Conservation (phyloP, 2,888 invertebrate species). For the Galeruca laticollis region DNA sequence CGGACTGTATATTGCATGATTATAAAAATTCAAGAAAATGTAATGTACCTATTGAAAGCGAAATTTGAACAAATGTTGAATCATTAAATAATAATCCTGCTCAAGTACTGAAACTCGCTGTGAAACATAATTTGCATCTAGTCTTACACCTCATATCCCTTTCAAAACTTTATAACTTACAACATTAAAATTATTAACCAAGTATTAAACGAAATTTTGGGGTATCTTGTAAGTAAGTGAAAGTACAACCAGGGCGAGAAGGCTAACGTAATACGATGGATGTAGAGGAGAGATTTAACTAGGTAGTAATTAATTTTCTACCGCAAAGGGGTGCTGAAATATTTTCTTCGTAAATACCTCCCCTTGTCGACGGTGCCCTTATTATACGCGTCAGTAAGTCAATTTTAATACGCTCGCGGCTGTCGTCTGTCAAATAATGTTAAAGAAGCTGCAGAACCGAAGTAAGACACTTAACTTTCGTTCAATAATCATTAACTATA, state of each 20-base stretch:
- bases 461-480: neutral
- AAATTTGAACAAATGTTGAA: neutral
- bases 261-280: neutral
- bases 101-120: neutral
- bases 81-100: neutral
- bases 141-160: neutral
- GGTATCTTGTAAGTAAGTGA: conserved; percentile 12
- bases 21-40: neutral
- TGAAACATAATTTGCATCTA: neutral
- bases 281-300: conserved; percentile 16
- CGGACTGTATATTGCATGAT: neutral
- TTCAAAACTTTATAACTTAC: conserved; percentile 4
- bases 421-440: conserved; percentile 55
- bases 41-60: neutral
- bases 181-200: conserved; percentile 17
- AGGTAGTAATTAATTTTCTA: conserved; percentile 22
- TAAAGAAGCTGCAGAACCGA: conserved; percentile 11
- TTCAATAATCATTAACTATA: neutral
- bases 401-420: conserved; percentile 58
- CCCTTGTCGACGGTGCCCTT: conserved; percentile 21
- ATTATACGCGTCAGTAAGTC: conserved; percentile 61
- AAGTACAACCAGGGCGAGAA: neutral
- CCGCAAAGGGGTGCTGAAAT: conserved; percentile 19
- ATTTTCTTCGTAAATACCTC: conserved; percentile 12
- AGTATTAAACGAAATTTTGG: conserved; percentile 17